phyloP scores from a whole-genome alignment of 2,797 vertebrate species.

The Aselliscus stoliczkanus region DNA sequence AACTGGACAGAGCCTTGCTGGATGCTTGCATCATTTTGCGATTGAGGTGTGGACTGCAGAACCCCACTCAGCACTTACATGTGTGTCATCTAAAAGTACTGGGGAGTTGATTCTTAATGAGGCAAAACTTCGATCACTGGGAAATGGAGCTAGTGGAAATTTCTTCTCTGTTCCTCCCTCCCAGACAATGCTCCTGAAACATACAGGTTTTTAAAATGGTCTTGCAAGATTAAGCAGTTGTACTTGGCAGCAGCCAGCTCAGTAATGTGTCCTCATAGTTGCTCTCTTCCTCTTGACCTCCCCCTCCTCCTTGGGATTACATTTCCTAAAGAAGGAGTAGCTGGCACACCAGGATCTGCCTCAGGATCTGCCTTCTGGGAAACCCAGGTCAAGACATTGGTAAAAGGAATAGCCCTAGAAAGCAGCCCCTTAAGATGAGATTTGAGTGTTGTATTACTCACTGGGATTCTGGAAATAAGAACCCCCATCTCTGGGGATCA shows the following conservation, averaged over 20 bases:
- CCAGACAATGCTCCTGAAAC: slow-evolving; percentile 15
- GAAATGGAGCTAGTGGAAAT: slow-evolving; percentile 29
- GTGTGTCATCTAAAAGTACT: not conserved
- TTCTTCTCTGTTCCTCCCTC: not conserved
- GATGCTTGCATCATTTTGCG: too few relatives aligned
- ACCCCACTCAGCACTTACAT: not conserved
- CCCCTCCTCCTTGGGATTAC: not conserved
- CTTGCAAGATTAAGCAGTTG: slow-evolving; percentile 55
- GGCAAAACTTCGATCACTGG: slow-evolving; percentile 38
- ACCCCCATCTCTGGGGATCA: not conserved
- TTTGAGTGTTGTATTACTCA: not conserved
- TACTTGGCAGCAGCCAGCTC: slow-evolving; percentile 16
- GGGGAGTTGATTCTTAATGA: not conserved
- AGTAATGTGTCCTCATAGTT: not conserved
- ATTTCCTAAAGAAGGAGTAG: not conserved
- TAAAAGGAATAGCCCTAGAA: not conserved
- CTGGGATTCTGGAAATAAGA: not conserved
- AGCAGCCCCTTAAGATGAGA: not conserved
- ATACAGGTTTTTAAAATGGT: slow-evolving; percentile 48
- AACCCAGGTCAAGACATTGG: not conserved
- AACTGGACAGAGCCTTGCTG: too few relatives aligned
- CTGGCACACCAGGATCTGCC: not conserved
- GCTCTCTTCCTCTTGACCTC: not conserved
- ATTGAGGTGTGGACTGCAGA: not conserved
- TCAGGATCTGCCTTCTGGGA: not conserved